phyloP scores from a whole-genome alignment of 2,113 vertebrate species.

The Periophthalmodon schlosseri region DNA sequence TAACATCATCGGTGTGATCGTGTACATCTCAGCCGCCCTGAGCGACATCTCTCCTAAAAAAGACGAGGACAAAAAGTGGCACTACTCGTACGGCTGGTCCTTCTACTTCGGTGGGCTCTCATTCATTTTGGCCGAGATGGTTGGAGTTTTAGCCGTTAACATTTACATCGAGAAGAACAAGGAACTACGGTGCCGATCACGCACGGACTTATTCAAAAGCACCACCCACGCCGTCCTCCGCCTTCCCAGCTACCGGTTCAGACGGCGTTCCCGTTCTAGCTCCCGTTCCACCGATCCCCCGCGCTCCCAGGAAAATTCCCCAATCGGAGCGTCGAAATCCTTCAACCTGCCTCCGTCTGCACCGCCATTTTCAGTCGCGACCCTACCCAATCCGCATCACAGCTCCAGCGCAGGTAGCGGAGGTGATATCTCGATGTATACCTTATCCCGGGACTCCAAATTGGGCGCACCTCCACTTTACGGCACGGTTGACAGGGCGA shows the following conservation, averaged over 20 bases:
- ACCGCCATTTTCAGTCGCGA: constrained; percentile 79
- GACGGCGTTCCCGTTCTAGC: constrained; percentile 85
- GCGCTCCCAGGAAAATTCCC: constrained; percentile 76
- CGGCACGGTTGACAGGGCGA: constrained; percentile 81
- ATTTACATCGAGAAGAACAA: constrained; percentile 94
- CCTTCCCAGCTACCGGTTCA: constrained; percentile 89
- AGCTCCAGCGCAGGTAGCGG: constrained; percentile 56
- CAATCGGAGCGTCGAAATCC: constrained; percentile 76
- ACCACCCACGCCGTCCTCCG: constrained; percentile 86
- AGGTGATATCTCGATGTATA: constrained; percentile 93
- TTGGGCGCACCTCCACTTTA: constrained; percentile 76
- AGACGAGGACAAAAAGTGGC: constrained; percentile 91
- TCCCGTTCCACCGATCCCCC: constrained; percentile 88
- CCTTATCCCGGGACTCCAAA: constrained; percentile 84
- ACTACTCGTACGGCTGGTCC: constrained; percentile 94
- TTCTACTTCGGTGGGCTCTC: constrained; percentile 93
- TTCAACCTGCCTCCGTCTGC: constrained; percentile 75
- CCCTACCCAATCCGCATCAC: constrained; percentile 80
- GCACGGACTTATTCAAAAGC: constrained; percentile 84
- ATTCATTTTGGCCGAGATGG: constrained; percentile 93
- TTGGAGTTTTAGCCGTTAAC: constrained; percentile 91
- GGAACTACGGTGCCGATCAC: constrained; percentile 88
- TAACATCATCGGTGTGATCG: constrained; percentile 96
- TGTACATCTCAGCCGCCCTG: constrained; percentile 91
- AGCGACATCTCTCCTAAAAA: constrained; percentile 91